phyloP scores from a whole-genome alignment of 2,888 invertebrate genomes.

The Xestoiulus laeticollis region DNA sequence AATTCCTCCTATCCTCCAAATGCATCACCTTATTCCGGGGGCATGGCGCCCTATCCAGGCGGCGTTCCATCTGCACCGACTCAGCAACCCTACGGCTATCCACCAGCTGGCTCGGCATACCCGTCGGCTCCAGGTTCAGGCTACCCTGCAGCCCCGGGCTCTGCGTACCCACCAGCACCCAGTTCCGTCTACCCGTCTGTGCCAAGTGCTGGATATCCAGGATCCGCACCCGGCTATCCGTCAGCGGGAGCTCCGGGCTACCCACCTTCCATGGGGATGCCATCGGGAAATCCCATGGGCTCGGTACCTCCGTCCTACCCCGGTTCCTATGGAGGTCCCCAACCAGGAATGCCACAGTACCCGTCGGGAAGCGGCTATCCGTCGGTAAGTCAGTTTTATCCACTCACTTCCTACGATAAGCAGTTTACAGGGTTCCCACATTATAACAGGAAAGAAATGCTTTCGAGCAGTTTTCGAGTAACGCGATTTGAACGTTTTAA shows the following conservation, averaged over 20 bases:
- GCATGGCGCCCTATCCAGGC: neutral
- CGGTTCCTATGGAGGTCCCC: neutral
- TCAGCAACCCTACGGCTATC: slow-evolving; percentile 40
- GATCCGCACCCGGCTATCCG: neutral
- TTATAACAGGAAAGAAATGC: neutral
- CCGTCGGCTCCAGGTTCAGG: neutral
- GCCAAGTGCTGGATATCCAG: slow-evolving; percentile 38
- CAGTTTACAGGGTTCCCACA: slow-evolving; percentile 11
- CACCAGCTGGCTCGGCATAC: slow-evolving; percentile 20
- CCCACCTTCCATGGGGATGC: neutral
- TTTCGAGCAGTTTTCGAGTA: neutral
- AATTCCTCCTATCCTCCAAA: neutral
- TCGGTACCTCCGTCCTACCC: neutral
- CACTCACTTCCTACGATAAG: neutral
- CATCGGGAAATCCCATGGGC: neutral
- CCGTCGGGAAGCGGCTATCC: neutral
- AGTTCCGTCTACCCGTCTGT: neutral
- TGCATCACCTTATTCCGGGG: neutral
- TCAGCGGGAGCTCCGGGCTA: slow-evolving; percentile 39
- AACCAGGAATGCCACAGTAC: neutral
- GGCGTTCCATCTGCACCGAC: neutral
- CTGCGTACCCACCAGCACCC: neutral
- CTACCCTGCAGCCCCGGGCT: slow-evolving; percentile 10
- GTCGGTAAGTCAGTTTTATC: neutral
- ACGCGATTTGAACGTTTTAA: neutral